These are phyloP conservation scores for Sclerurus mexicanus DNA, from an alignment of 2,113 vertebrate species.

Conservation along the genomic window DNA sequence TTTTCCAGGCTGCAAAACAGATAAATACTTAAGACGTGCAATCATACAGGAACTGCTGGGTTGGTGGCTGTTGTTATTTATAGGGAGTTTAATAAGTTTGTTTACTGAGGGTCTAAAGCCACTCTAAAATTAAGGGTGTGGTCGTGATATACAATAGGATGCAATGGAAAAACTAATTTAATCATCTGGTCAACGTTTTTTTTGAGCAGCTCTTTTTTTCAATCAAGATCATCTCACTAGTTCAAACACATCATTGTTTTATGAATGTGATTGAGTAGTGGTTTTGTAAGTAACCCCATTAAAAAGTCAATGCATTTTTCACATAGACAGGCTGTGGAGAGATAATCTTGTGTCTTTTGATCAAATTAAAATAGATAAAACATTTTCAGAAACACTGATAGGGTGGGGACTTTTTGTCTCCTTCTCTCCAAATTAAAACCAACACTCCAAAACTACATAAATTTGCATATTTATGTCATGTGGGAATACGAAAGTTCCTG, in stretches of 20 bases:
- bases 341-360: neutral
- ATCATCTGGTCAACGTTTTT: neutral
- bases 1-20: neutral
- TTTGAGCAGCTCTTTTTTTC: neutral
- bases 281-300: neutral
- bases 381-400: neutral
- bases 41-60: neutral
- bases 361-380: neutral
- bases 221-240: neutral
- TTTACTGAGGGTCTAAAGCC: neutral
- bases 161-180: neutral
- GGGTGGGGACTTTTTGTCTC: neutral
- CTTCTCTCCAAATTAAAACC: neutral
- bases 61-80: neutral
- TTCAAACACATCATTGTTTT: neutral
- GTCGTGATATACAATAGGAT: neutral
- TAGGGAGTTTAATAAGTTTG: neutral
- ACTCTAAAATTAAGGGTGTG: neutral
- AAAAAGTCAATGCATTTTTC: slow-evolving; percentile 10
- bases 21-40: neutral
- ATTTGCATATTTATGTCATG: neutral
- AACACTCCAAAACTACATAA: neutral
- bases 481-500: neutral
- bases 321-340: neutral
- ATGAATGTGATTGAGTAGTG: neutral